A percentile compares a stretch with the other conserved stretches of the same genome.
These are phyloP conservation scores for Temnothorax ravouxi DNA, from an alignment of 2,888 invertebrate genomes.

Conservation along the genomic window DNA sequence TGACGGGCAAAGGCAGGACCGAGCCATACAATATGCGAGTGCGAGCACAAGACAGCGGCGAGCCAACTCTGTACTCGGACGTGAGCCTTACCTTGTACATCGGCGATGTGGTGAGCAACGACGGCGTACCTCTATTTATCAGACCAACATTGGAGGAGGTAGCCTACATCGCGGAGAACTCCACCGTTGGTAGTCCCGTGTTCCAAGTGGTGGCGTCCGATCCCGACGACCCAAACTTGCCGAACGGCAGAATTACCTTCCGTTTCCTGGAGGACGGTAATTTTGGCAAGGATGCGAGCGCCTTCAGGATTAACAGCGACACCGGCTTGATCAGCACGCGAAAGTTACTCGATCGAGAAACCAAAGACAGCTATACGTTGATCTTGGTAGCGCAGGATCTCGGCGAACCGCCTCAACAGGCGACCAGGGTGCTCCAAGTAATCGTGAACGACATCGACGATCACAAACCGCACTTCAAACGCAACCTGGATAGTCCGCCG, in stretches of 20 bases:
- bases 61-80: conserved; percentile 88
- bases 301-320: conserved; percentile 84
- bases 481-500: conserved; percentile 90
- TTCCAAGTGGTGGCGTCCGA: conserved; percentile 93
- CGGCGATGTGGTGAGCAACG: conserved; percentile 93
- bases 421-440: conserved; percentile 91
- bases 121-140: conserved; percentile 92
- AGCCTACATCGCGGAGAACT: conserved; percentile 92
- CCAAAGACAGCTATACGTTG: conserved; percentile 91
- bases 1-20: conserved; percentile 92
- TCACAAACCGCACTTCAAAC: conserved; percentile 91
- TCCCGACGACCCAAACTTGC: conserved; percentile 92
- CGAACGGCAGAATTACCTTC: conserved; percentile 91
- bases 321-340: conserved; percentile 92
- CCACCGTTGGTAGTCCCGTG: conserved; percentile 91
- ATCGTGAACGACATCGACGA: conserved; percentile 92
- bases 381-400: conserved; percentile 93
- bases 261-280: conserved; percentile 91
- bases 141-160: conserved; percentile 90
- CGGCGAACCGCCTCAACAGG: conserved; percentile 92
- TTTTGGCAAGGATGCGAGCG: conserved; percentile 84
- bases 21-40: conserved; percentile 91
- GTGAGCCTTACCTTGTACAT: conserved; percentile 90
- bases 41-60: conserved; percentile 91
- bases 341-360: conserved; percentile 91